Percentiles rank a stretch among this genome's conserved stretches.
Conservation (phyloP, 2,113 vertebrate species). For the Clupea harengus region DNA sequence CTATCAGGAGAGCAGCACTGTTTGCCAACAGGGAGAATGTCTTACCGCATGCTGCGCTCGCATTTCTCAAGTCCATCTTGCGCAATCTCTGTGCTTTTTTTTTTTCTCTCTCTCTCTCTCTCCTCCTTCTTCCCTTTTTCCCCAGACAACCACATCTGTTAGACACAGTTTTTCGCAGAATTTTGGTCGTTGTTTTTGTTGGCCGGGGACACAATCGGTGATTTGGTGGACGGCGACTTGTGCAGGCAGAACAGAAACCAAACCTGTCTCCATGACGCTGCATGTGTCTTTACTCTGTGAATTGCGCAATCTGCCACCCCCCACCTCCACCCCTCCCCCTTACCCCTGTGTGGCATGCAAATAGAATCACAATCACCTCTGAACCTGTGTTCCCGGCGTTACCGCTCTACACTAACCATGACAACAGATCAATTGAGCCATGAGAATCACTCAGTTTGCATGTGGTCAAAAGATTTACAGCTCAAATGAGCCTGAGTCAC, state of each 20-base stretch:
- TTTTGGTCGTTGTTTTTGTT: slow-evolving; percentile 38
- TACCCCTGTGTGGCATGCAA: slow-evolving; percentile 27
- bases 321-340: neutral
- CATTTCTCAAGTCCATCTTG: neutral
- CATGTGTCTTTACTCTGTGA: slow-evolving; percentile 42
- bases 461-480: neutral
- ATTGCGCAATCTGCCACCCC: slow-evolving; percentile 30
- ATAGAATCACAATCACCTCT: slow-evolving; percentile 39
- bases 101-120: neutral
- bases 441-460: neutral
- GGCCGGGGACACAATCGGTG: slow-evolving; percentile 27
- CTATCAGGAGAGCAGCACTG: neutral
- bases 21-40: slow-evolving; percentile 38
- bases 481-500: neutral
- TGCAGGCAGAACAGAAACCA: slow-evolving; percentile 45
- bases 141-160: slow-evolving; percentile 15
- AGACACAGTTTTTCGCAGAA: neutral
- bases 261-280: slow-evolving; percentile 55
- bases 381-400: slow-evolving; percentile 43
- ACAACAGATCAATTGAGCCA: neutral
- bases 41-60: slow-evolving; percentile 19
- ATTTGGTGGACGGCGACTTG: slow-evolving; percentile 42
- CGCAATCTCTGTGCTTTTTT: neutral
- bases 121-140: slow-evolving; percentile 25
- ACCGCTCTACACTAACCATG: neutral